Evolutionary conservation across 2,113 vertebrate species (phyloP).

Genomic region (Diadophis punctatus): DNA sequence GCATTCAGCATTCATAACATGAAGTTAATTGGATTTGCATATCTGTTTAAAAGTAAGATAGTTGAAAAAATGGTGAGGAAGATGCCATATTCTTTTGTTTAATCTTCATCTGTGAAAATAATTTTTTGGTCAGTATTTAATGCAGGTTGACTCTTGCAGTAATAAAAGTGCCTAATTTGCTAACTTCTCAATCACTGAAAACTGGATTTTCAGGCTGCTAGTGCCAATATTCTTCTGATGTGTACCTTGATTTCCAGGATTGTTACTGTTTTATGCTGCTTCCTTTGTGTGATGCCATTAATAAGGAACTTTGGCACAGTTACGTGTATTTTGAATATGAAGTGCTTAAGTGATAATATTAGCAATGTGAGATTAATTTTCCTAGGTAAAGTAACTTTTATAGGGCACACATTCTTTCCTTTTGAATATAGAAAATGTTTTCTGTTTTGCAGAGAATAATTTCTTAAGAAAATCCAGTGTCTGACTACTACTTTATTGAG

Average conservation of each 20-base stretch:
- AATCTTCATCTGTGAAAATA: slow-evolving; percentile 35
- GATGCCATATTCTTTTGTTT: background rate
- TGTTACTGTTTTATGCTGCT: slow-evolving; percentile 39
- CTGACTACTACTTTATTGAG: slow-evolving; percentile 45
- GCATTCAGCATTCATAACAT: slow-evolving; percentile 25
- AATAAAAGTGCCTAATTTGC: slow-evolving; percentile 56
- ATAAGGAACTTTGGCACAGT: slow-evolving; percentile 19
- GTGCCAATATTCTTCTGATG: slow-evolving; percentile 41
- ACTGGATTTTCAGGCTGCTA: slow-evolving; percentile 47
- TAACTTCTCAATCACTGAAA: slow-evolving; percentile 21
- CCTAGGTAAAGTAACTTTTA: slow-evolving; percentile 26
- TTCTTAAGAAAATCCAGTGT: background rate
- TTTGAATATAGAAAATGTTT: background rate
- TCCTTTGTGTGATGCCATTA: slow-evolving; percentile 38
- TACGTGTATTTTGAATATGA: slow-evolving; percentile 46
- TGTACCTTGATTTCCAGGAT: slow-evolving; percentile 41
- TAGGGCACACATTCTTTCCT: background rate
- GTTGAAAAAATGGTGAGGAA: slow-evolving; percentile 12
- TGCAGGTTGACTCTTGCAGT: background rate
- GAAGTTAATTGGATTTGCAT: background rate
- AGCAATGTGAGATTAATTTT: slow-evolving; percentile 27
- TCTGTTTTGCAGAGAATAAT: background rate
- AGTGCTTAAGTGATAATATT: slow-evolving; percentile 18
- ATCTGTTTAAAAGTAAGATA: slow-evolving; percentile 26
- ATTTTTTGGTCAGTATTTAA: slow-evolving; percentile 40